Conservation (phyloP, 2,888 invertebrate genomes). For the Ormyrus rosae region DNA sequence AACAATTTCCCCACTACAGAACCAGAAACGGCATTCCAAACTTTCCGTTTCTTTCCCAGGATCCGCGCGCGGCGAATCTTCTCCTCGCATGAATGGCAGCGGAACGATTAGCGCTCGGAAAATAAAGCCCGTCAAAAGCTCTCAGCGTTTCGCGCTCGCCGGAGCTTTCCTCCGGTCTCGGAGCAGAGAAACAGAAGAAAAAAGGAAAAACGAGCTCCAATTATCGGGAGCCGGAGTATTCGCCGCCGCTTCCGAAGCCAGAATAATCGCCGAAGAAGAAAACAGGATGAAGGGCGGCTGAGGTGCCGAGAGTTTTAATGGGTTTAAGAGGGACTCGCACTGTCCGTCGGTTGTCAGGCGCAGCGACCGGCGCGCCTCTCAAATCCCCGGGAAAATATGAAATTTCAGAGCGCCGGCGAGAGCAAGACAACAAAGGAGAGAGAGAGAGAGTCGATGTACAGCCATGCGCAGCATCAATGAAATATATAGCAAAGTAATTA, state of each 20-base stretch:
- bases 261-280: constrained; percentile 45
- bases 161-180: too few relatives aligned
- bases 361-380: constrained; percentile 44
- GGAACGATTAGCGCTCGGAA: constrained; percentile 9
- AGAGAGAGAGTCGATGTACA: constrained; percentile 30
- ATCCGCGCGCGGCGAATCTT: too few relatives aligned
- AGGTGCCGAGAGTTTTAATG: constrained; percentile 49
- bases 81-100: neutral
- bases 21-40: too few relatives aligned
- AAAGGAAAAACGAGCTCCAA: constrained; percentile 29
- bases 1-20: too few relatives aligned
- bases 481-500: constrained; percentile 52
- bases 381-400: constrained; percentile 59
- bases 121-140: constrained; percentile 15
- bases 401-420: constrained; percentile 54
- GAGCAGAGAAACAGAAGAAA: neutral
- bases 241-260: constrained; percentile 27
- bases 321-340: constrained; percentile 58
- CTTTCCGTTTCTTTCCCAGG: too few relatives aligned
- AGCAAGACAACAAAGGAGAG: neutral
- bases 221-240: constrained; percentile 40
- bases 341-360: constrained; percentile 59
- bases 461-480: constrained; percentile 24
- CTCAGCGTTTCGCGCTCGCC: too few relatives aligned
- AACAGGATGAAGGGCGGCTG: neutral